Percentiles rank a stretch among this genome's conserved stretches.
These are phyloP conservation scores for Tarsius wallacei DNA, from an alignment of 2,797 vertebrate species.

Conservation along the genomic window DNA sequence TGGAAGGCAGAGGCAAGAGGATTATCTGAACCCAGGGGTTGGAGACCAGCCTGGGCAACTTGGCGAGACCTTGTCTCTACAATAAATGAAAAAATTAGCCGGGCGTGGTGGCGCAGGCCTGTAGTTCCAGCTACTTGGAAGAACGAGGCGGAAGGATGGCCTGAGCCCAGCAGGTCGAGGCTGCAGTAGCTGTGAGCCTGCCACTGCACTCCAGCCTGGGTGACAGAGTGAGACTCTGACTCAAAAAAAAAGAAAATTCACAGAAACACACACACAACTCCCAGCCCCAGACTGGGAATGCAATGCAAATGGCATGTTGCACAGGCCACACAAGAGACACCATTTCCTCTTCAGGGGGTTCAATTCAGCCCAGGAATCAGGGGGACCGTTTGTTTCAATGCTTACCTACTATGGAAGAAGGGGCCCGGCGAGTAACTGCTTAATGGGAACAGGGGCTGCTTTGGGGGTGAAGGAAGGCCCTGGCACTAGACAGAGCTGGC, in stretches of 20 bases:
- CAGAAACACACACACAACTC: neutral
- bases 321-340: neutral
- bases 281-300: neutral
- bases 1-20: no score
- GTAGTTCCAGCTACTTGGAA: neutral
- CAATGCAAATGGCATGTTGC: neutral
- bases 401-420: accelerated
- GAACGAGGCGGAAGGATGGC: neutral
- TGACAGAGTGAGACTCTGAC: neutral
- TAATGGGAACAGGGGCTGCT: neutral
- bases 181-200: neutral
- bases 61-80: neutral
- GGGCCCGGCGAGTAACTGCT: no score
- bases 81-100: neutral
- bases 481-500: neutral
- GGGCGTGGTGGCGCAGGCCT: accelerated
- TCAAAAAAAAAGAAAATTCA: neutral
- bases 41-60: neutral
- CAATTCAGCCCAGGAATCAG: neutral
- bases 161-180: accelerated
- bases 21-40: no score
- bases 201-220: neutral
- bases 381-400: neutral
- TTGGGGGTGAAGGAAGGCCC: neutral
- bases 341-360: neutral